Evolutionary conservation across 1,140 invertebrate species (phyloP), one percentile per base, ranked within the genome.

Genomic region (Theocolax elegans): DNA sequence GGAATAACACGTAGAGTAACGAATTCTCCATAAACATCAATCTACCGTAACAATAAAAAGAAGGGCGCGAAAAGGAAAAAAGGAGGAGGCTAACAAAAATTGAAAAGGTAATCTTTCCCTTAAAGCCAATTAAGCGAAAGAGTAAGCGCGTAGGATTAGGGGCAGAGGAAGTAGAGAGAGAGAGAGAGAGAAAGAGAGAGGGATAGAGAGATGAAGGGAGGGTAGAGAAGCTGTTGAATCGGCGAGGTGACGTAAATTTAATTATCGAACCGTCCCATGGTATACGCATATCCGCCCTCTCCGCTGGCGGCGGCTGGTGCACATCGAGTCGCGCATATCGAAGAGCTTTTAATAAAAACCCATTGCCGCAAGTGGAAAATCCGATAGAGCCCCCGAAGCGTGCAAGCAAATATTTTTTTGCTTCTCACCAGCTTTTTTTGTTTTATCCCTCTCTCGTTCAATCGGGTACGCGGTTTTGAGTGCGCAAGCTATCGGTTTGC

Each of bases 301-400:
- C 6, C 35, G 15, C 40, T 6, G 31, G 31, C 31, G 10, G 10
- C 31, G 31, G 10, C 10, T 6, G 4, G 31, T 35, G 31, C 4
- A 35, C 49, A 67, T 58, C 72, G 72, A 74, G 74, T 63, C 65
- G 44, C 38, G 48, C 49, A 71, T 64, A 68, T 51, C 49, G 72
- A 68, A 74, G 66, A 80, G 79, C 78, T 80, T 82, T 82, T 80
- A 81, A 80, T 83, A 77, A 79, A 78, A 80, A 76, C 67, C 73
- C 69, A 77, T 72, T 70, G 75, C 75, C 76, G 67, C 78, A 79
- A 81, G 78, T 80, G 79, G 77, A 79, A 82, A 84, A 83, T 83
- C 80, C 79, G 79, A 82, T 77, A 81, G 74, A 77, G 72, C 1
- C 4, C n/a, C 71, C 70, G 75, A 81, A 82, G 77, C 74, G 79